phyloP scores from a whole-genome alignment of 2,113 vertebrate genomes.

The Sphyrna mokarran region DNA sequence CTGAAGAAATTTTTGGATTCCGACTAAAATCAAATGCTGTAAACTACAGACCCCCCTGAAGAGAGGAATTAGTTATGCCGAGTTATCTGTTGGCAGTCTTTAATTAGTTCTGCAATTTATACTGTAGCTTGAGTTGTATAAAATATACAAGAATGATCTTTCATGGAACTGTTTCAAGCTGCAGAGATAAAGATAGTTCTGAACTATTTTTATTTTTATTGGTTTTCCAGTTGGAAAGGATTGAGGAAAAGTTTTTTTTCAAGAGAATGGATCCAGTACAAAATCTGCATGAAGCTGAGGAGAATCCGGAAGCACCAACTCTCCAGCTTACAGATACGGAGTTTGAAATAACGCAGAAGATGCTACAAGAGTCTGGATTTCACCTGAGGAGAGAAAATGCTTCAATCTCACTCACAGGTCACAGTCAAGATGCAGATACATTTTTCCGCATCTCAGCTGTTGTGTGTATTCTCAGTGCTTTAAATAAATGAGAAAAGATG shows the following conservation, averaged over 20 bases:
- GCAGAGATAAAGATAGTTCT: background rate
- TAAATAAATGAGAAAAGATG: background rate
- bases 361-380: background rate
- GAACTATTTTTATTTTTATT: background rate
- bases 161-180: too few relatives aligned
- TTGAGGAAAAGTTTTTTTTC: background rate
- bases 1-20: too few relatives aligned
- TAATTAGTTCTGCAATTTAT: background rate
- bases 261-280: accelerated
- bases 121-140: background rate
- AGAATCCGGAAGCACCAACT: background rate
- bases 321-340: background rate
- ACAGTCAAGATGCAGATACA: background rate
- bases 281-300: background rate
- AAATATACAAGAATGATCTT: background rate
- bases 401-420: background rate
- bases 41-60: too few relatives aligned
- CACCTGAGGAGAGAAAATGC: background rate
- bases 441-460: background rate
- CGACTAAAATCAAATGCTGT: too few relatives aligned
- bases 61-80: too few relatives aligned
- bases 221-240: background rate
- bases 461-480: background rate
- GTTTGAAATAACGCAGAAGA: background rate
- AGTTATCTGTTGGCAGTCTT: too few relatives aligned